Base-by-base conservation (phyloP, 2,113 vertebrate species). In the Hirundichthys speculiger region DNA sequence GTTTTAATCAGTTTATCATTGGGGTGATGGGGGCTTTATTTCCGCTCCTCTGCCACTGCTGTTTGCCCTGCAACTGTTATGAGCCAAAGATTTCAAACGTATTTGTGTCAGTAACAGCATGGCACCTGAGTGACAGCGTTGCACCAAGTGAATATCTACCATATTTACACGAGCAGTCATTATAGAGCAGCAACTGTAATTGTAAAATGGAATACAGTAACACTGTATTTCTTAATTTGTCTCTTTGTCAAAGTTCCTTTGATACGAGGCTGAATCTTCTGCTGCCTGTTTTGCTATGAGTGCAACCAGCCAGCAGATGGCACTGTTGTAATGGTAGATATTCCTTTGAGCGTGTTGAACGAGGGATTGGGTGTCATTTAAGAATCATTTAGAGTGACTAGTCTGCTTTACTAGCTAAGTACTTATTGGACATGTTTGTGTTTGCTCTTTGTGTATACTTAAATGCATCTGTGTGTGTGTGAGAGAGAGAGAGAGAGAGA, bases 281-380 rank as follows among this genome's bases (percentile, higher is more conserved):
- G 30, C 53, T 49, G 20, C 56, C 54, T 52, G 50, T 34, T 47
- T 61, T 57, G 66, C 46, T 39, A 51, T 75, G 63, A 67, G 9
- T 15, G 48, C 18, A 24, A 21, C 45, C 39, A 11, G 10, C 72
- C 84, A 86, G 55, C 51, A 75, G 84, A 68, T 56, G 83, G 64
- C 79, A 30, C 22, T 83, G 70, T 59, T 69, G 73, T 12, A 25
- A 15, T 9, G 40, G 53, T 39, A 51, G 24, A 43, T 24, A 8
- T 19, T 50, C 19, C 12, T 34, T 60, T 53, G 19, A 45, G 51
- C 48, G 48, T 53, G 22, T 42, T 56, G 45, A 67, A n/a, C 41
- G 66, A 46, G 41, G 48, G 25, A 4, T 27, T 27, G 14, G 8
- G 45, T 24, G 5, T 25, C 25, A 45, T 50, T 70, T 66, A 22